Conservation (phyloP, 2,113 vertebrate species). For the Haemorhous mexicanus region DNA sequence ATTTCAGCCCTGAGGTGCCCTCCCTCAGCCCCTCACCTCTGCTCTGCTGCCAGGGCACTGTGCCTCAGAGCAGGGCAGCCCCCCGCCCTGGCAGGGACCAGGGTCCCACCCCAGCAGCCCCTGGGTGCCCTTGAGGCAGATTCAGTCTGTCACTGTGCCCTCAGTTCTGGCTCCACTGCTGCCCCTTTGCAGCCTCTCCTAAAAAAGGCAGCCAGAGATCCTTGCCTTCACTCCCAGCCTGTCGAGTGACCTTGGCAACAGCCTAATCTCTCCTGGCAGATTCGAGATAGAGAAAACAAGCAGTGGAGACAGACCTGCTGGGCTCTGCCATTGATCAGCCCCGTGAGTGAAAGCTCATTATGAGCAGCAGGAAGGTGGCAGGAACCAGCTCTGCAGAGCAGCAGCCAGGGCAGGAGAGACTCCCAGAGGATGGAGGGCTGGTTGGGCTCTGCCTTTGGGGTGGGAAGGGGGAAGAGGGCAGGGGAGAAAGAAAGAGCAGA, state of each 20-base stretch:
- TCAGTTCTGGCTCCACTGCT: background rate
- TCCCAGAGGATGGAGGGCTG: background rate
- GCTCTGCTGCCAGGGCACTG: background rate
- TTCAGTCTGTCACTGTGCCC: conserved; percentile 34
- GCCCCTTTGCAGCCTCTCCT: conserved; percentile 45
- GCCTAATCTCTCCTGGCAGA: conserved; percentile 77
- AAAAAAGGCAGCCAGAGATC: conserved; percentile 53
- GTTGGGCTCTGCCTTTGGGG: background rate
- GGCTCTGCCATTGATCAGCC: conserved; percentile 75
- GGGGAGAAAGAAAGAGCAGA: background rate
- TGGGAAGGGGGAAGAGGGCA: background rate
- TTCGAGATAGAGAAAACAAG: conserved; percentile 80
- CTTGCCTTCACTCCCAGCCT: conserved; percentile 48
- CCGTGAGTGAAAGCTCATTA: conserved; percentile 76
- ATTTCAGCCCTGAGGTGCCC: background rate
- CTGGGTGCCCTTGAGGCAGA: conserved; percentile 58
- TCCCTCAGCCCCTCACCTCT: background rate
- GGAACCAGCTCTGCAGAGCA: conserved; percentile 20
- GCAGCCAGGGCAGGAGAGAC: background rate
- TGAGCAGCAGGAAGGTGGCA: conserved; percentile 51
- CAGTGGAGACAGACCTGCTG: conserved; percentile 70
- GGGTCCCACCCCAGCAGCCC: background rate
- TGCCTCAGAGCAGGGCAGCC: background rate
- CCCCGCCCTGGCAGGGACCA: background rate
- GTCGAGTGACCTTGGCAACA: conserved; percentile 75